Evolutionary conservation across 2,888 invertebrate genomes (phyloP).

Genomic region (Andrena flavipes): DNA sequence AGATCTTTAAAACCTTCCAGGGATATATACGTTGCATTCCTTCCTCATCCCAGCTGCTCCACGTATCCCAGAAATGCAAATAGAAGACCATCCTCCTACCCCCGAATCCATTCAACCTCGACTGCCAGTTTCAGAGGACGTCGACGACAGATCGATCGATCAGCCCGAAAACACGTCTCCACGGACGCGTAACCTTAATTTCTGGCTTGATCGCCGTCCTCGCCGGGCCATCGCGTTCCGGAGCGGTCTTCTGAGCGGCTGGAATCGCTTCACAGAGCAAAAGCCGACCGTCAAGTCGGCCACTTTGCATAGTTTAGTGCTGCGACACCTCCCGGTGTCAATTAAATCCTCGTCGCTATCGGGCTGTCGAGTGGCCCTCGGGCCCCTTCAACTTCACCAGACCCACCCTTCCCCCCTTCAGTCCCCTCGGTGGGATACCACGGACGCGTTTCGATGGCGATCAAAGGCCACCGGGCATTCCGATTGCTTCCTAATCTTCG

Average conservation of each 20-base stretch:
- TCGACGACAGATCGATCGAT: slow-evolving; percentile 65
- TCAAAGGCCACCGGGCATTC: slow-evolving; percentile 71
- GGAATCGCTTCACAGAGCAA: slow-evolving; percentile 50
- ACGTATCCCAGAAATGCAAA: background rate
- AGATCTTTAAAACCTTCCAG: background rate
- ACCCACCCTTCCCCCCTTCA: background rate
- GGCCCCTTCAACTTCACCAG: slow-evolving; percentile 45
- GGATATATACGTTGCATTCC: background rate
- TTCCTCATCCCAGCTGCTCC: background rate
- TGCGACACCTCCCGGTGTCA: slow-evolving; percentile 83
- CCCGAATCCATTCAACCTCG: background rate
- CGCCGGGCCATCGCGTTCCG: slow-evolving; percentile 42
- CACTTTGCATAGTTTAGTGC: slow-evolving; percentile 82
- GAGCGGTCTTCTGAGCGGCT: slow-evolving; percentile 3
- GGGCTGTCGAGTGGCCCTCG: slow-evolving; percentile 60
- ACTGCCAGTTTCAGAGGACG: slow-evolving; percentile 6
- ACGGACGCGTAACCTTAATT: slow-evolving; percentile 55
- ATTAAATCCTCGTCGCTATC: slow-evolving; percentile 79
- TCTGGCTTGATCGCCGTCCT: slow-evolving; percentile 56
- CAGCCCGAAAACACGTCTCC: slow-evolving; percentile 44
- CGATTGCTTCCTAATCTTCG: slow-evolving; percentile 68
- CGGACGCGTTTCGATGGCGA: slow-evolving; percentile 54
- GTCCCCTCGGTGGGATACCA: slow-evolving; percentile 7
- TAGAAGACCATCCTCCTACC: background rate
- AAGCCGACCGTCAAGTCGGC: slow-evolving; percentile 64